Evolutionary conservation across 2,888 invertebrate genomes (phyloP), one percentile per base, ranked within the genome.

Genomic region (Lobophora halterata): DNA sequence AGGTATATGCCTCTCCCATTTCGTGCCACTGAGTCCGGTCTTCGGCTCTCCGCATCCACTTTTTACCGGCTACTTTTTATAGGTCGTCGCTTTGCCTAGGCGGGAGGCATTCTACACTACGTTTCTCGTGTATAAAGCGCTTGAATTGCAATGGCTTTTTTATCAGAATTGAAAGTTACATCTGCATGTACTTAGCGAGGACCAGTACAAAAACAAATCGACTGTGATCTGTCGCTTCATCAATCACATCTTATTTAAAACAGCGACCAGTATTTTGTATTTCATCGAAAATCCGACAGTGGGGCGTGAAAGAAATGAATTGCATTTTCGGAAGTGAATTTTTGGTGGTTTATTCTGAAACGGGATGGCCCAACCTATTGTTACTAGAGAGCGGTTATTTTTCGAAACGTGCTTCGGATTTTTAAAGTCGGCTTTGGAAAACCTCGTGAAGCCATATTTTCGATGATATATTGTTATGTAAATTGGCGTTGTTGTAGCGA

Each of bases 271-370:
- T 4, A 16, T 21, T 25, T 16, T 12, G 33, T 14, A 24, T 31
- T 43, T 31, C 18, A 6, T 24, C 18, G 13, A 20, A 23, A 35
- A 34, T 16, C 39, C n/a, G 26, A 25, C 20, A 28, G 18, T 20
- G 23, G 32, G 13, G 26, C 30, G 34, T 14, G 13, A 50, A 45
- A 36, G 33, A 46, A 63, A 55, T 54, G 63, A 62, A 63, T 64
- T 57, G 60, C 52, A 57, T 63, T 61, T 44, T 44, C 23, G 32
- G 43, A 33, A 48, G 42, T 49, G 57, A 58, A 58, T 65, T 65
- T 64, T 61, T 55, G 58, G 44, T 52, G 48, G 57, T 61, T 58
- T 61, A 58, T 58, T 44, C 56, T 52, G 40, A 46, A 40, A 35
- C 40, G 23, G 25, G 25, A 37, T 43, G 39, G 54, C 54, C 47